Base-by-base conservation (phyloP, 2,113 vertebrate genomes). In the Pelodiscus sinensis region DNA sequence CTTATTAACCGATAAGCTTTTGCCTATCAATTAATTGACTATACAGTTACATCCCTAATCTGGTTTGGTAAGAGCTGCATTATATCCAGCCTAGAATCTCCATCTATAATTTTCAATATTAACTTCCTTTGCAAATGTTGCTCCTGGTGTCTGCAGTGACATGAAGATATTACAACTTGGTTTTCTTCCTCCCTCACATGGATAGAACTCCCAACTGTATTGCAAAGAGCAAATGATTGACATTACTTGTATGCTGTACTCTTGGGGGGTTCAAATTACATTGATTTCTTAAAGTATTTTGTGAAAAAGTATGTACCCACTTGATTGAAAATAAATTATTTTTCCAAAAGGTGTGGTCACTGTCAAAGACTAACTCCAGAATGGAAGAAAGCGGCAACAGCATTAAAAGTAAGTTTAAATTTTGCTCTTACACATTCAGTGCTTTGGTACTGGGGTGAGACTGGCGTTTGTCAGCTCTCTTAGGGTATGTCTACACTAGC, bases 381-480 rank as follows among this genome's bases (percentile, higher is more conserved):
- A 9, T 99, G 99, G 99, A 99, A 99, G 96, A 99, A 99, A 95
- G 99, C 98, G 35, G 99, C 99, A 44, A 98, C 98, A 9, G 99
- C 99, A 29, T 98, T 99, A 89, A 99, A 99, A 98, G 99, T 99
- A 97, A 98, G 97, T 96, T 87, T 82, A 79, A 9, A 19, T 4
- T 79, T 87, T 88, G 24, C 4, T 51, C 22, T 9, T 9, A 19
- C 15, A n/a, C 29, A 15, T 18, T 8, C 29, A 65, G 15, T 65
- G 62, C 62, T 65, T 54, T 84, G 38, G 85, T 19, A 19, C 25
- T 84, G 12, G 58, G 25, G 25, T 35, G 58, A 87, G 12, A 80
- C 79, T 87, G 52, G 22, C 38, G 88, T 87, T 82, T 58, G 14
- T 31, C 4, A 6, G 50, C 31, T 94, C 35, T 6, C 18, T 38